Evolutionary conservation across 2,888 invertebrate species (phyloP), one percentile per base, ranked within the genome.

Genomic region (Tenthredo mesomela): DNA sequence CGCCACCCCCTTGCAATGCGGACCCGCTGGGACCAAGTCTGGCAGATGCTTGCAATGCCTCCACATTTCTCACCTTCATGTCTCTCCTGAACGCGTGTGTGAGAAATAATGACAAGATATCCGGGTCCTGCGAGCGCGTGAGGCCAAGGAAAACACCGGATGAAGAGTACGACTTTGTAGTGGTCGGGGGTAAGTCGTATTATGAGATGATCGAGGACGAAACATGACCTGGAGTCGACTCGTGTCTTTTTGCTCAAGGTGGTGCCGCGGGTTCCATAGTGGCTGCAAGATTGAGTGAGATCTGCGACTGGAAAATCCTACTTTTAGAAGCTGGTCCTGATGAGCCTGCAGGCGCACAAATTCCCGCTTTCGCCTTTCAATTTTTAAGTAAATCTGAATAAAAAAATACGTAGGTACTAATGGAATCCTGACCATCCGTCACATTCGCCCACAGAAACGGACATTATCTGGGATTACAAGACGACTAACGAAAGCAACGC

Each of bases 401-500:
- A 4, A 33, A 33, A 4, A 25, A 9, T 25, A 61, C 0, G 9
- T 25, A 61, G 0, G 9, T 10, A 25, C 0, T 6, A 21, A 21
- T 7, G 7, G 12, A 25, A 61, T 61, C 21, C 10, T 2, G 25
- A 21, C 61, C 3, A 10, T 21, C 0, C 12, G 9, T 25, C 25
- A 12, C 7, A 0, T 21, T 6, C n/a, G 2, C 2, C 15, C 18
- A 10, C 37, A 92, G 92, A 92, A 84, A 93, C 95, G 0, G 94
- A 95, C 5, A 95, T 96, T 10, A 96, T 96, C 90, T 96, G 96
- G 96, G 94, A 95, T 86, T 96, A 96, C 90, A 92, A 1, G 10
- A 47, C 43, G 43, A 47, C 43, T 3, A 47, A 47, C 43, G 43
- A 47, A 3, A 47, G 43, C 43, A 47, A 47, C 12, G 43, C 43